Conservation (phyloP, 2,113 vertebrate species). For the Pavo muticus region DNA sequence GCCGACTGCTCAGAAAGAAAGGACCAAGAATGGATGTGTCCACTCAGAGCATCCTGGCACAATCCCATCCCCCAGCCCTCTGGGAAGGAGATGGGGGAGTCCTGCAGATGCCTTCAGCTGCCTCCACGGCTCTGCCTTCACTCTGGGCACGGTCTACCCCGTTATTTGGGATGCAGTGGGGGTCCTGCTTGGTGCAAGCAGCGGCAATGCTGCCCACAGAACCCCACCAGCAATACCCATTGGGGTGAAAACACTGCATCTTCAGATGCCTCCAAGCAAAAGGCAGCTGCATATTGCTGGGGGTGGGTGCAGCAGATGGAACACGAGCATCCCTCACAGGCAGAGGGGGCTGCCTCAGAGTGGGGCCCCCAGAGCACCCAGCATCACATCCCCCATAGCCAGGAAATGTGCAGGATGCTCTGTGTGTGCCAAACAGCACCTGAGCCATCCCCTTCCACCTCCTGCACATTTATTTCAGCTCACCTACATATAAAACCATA, state of each 20-base stretch:
- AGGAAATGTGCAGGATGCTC: fast-evolving
- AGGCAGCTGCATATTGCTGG: fast-evolving
- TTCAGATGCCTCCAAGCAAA: background rate
- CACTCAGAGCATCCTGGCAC: background rate
- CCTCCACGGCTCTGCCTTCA: background rate
- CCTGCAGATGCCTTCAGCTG: no score
- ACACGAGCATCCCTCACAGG: background rate
- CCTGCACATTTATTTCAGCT: background rate
- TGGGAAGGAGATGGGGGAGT: background rate
- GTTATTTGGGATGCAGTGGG: fast-evolving
- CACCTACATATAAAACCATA: fast-evolving
- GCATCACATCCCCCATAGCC: background rate
- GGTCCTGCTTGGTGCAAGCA: background rate
- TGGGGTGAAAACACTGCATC: background rate
- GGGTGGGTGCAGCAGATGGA: fast-evolving
- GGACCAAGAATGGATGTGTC: background rate
- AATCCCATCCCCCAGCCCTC: background rate
- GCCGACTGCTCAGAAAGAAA: background rate
- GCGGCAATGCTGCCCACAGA: background rate
- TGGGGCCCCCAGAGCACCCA: no score
- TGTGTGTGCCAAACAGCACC: fast-evolving
- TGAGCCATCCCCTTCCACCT: background rate
- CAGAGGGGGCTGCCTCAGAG: no score
- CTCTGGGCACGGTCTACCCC: background rate
- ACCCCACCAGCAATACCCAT: fast-evolving